Evolutionary conservation across 1,140 invertebrate species (phyloP).

Genomic region (Protaetia brevitarsis): DNA sequence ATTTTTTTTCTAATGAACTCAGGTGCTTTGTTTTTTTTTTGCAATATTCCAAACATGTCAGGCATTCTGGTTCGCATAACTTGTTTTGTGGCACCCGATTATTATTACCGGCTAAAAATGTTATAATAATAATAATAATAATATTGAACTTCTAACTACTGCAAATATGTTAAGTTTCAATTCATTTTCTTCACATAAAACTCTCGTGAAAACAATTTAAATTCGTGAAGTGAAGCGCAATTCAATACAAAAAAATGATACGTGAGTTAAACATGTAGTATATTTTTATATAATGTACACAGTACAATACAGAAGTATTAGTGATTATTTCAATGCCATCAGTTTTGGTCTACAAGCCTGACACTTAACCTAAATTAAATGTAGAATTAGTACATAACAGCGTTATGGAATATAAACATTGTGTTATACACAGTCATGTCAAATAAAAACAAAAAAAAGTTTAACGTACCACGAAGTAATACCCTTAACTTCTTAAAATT

Average conservation of each 20-base stretch:
- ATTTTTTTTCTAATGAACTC: too few relatives aligned
- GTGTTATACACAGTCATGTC: slow-evolving; percentile 41
- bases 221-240: not conserved
- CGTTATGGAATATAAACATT: slow-evolving; percentile 42
- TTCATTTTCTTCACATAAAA: too few relatives aligned
- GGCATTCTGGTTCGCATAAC: too few relatives aligned
- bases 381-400: slow-evolving; percentile 39
- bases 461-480: slow-evolving; percentile 7
- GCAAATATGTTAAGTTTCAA: too few relatives aligned
- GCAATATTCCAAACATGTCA: too few relatives aligned
- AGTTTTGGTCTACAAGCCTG: slow-evolving; percentile 43
- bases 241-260: not conserved
- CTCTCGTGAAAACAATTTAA: too few relatives aligned
- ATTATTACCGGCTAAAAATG: too few relatives aligned
- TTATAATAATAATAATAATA: too few relatives aligned
- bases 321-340: slow-evolving; percentile 38
- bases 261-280: slow-evolving; percentile 25
- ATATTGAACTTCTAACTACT: too few relatives aligned
- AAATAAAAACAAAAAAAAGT: slow-evolving; percentile 26
- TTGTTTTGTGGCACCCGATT: too few relatives aligned
- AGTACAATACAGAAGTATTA: slow-evolving; percentile 42
- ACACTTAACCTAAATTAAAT: slow-evolving; percentile 37
- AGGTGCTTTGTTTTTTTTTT: too few relatives aligned
- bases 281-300: slow-evolving; percentile 46
- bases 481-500: not conserved